phyloP scores from a whole-genome alignment of 2,797 vertebrate genomes.

The Sylvia borin region DNA sequence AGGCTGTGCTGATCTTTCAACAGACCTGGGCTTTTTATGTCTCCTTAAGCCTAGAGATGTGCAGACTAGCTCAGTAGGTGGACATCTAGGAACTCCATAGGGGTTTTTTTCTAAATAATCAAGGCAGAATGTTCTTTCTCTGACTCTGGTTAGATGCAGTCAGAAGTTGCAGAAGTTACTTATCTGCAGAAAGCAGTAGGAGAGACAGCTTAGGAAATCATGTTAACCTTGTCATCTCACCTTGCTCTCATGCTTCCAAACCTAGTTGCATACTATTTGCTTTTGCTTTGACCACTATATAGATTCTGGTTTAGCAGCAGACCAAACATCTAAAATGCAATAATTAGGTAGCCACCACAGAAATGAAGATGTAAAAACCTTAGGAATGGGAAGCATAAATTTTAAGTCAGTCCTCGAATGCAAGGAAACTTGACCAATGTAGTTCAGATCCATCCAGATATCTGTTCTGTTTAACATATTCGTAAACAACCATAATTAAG shows the following conservation, averaged over 20 bases:
- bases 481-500: background rate
- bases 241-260: background rate
- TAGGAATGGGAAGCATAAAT: background rate
- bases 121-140: background rate
- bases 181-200: background rate
- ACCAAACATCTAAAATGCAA: background rate
- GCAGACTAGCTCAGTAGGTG: background rate
- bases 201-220: background rate
- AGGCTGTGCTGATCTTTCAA: background rate
- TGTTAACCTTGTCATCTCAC: background rate
- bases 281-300: background rate
- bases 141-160: background rate
- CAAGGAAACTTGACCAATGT: background rate
- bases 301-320: background rate
- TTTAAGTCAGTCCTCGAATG: background rate
- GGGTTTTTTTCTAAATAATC: accelerated
- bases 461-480: background rate
- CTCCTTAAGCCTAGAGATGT: background rate
- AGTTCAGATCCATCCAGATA: background rate
- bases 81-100: background rate
- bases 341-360: background rate
- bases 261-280: background rate
- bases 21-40: background rate
- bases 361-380: background rate
- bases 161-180: background rate